A percentile compares a stretch with the other conserved stretches of the same genome.
phyloP scores from a whole-genome alignment of 2,797 vertebrate genomes.

The Phaenicophaeus curvirostris region DNA sequence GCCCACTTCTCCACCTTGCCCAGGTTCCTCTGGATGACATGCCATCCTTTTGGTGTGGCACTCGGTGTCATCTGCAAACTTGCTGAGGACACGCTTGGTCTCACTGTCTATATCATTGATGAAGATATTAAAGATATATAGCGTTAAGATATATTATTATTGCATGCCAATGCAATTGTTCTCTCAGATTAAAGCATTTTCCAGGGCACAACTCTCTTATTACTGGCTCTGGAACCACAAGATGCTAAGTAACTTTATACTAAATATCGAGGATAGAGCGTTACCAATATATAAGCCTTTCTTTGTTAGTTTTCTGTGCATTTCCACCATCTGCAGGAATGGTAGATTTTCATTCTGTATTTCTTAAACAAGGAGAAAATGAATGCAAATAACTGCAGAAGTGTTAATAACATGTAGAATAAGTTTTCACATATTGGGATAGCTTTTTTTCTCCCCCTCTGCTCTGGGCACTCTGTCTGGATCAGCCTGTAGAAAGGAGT shows the following conservation, averaged over 20 bases:
- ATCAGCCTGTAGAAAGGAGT: neutral
- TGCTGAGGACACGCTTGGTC: no score
- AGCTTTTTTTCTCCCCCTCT: neutral
- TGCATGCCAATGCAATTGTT: neutral
- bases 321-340: neutral
- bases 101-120: no score
- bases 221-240: neutral
- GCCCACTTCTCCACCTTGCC: no score
- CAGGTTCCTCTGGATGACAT: no score
- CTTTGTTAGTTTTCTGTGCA: neutral
- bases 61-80: no score
- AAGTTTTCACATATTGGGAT: neutral
- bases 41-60: no score
- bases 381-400: neutral
- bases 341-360: neutral
- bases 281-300: neutral
- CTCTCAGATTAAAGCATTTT: neutral
- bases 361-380: constrained; percentile 14
- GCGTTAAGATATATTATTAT: neutral
- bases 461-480: neutral
- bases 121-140: no score
- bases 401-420: neutral
- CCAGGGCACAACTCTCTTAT: neutral
- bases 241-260: neutral
- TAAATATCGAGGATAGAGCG: neutral